phyloP scores from a whole-genome alignment of 2,113 vertebrate species.

The Triplophysa siluroides region DNA sequence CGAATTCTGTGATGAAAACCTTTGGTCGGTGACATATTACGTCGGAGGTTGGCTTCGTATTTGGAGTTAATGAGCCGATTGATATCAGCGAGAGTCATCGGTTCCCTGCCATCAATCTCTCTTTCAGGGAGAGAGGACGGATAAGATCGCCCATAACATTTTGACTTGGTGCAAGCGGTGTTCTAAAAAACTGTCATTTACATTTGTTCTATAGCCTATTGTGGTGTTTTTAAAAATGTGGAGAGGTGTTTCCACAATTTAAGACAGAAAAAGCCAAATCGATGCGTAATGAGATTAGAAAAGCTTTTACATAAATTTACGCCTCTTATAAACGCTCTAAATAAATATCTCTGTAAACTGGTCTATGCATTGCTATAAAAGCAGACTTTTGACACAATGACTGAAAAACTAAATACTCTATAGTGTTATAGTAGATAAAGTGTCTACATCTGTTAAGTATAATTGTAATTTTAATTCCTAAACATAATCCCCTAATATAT shows the following conservation, averaged over 20 bases:
- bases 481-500: neutral
- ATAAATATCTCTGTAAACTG: neutral
- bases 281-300: neutral
- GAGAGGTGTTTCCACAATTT: neutral
- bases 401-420: no score
- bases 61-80: constrained; percentile 79
- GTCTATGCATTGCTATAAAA: neutral
- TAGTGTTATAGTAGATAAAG: neutral
- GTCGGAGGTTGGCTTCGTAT: constrained; percentile 69
- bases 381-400: neutral
- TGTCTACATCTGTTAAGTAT: neutral
- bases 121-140: constrained; percentile 21
- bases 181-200: constrained; percentile 5
- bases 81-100: constrained; percentile 73
- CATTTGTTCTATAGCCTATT: neutral
- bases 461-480: neutral
- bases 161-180: constrained; percentile 15
- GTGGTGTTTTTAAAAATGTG: neutral
- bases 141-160: constrained; percentile 33
- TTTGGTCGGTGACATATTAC: constrained; percentile 68
- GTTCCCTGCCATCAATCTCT: constrained; percentile 73
- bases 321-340: neutral
- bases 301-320: neutral
- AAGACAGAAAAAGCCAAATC: neutral
- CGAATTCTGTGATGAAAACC: constrained; percentile 56